phyloP scores from a whole-genome alignment of 2,797 vertebrate genomes.

The Lophotriccus pileatus region DNA sequence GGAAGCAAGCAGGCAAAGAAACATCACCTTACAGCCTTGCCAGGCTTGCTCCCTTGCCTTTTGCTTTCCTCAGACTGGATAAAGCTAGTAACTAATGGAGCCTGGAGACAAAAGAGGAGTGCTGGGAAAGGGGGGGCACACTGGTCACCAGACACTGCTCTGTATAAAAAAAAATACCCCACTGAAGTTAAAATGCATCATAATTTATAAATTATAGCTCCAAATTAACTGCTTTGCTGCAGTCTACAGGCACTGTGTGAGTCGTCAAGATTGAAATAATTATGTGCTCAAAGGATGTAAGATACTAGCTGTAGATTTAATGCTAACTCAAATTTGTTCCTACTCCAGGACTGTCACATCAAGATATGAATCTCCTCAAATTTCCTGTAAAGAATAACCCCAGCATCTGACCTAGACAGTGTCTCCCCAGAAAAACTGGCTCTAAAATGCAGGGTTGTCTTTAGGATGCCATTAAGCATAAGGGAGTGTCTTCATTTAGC shows the following conservation, averaged over 20 bases:
- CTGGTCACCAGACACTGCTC: not conserved
- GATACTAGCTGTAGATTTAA: not conserved
- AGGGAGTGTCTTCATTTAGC: not conserved
- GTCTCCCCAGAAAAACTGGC: not conserved
- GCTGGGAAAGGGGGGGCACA: not conserved
- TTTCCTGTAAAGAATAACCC: not conserved
- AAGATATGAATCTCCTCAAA: not conserved
- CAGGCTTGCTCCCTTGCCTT: constrained; percentile 8
- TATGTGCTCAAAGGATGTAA: not conserved
- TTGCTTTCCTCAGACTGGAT: not conserved
- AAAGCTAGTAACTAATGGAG: not conserved
- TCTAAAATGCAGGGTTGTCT: not conserved
- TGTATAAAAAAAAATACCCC: not conserved
- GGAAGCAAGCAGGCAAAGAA: constrained; percentile 10
- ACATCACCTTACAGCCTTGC: not conserved
- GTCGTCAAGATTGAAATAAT: not conserved
- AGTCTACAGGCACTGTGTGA: not conserved
- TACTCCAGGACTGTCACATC: not conserved
- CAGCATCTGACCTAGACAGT: not conserved
- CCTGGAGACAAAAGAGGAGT: not conserved
- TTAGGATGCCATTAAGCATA: not conserved
- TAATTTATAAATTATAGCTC: not conserved
- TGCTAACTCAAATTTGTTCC: not conserved
- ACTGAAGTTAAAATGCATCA: not conserved
- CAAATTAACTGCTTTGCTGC: not conserved